These are phyloP conservation scores for Actenoides hombroni DNA, from an alignment of 2,113 vertebrate species.

Conservation along the genomic window DNA sequence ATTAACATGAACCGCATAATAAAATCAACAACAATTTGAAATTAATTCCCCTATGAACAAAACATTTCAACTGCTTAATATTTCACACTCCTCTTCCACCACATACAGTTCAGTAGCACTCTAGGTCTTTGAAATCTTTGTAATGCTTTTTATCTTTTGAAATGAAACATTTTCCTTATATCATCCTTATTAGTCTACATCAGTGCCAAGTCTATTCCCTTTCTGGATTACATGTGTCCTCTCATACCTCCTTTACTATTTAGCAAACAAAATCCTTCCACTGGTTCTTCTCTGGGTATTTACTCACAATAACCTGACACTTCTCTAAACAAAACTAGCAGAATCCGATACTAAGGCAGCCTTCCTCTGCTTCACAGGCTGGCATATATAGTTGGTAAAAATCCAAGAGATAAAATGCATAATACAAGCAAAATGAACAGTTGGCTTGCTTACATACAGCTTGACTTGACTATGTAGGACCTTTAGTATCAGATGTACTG, in stretches of 20 bases:
- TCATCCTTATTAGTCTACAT: slow-evolving; percentile 10
- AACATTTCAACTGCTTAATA: slow-evolving; percentile 50
- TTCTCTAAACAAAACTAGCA: not conserved
- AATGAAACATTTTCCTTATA: slow-evolving; percentile 52
- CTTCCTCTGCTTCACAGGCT: not conserved
- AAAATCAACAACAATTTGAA: slow-evolving; percentile 68
- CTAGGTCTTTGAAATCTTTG: slow-evolving; percentile 46
- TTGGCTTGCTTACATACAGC: not conserved
- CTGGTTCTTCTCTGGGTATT: not conserved
- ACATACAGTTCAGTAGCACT: slow-evolving; percentile 10
- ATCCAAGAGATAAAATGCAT: not conserved
- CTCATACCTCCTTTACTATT: not conserved
- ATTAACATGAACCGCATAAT: slow-evolving; percentile 69
- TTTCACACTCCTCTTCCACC: slow-evolving; percentile 23
- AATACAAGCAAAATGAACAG: not conserved
- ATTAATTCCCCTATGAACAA: slow-evolving; percentile 56
- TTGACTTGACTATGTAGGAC: not conserved
- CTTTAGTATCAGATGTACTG: not conserved
- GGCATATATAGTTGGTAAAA: not conserved
- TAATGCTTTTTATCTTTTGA: slow-evolving; percentile 49
- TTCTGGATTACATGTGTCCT: slow-evolving; percentile 32
- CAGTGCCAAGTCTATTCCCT: slow-evolving; percentile 26
- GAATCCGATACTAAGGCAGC: not conserved
- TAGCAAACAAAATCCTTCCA: not conserved
- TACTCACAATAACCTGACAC: not conserved